These are phyloP conservation scores for Dasysyrphus tricinctus DNA, from an alignment of 2,888 invertebrate species.

Conservation along the genomic window DNA sequence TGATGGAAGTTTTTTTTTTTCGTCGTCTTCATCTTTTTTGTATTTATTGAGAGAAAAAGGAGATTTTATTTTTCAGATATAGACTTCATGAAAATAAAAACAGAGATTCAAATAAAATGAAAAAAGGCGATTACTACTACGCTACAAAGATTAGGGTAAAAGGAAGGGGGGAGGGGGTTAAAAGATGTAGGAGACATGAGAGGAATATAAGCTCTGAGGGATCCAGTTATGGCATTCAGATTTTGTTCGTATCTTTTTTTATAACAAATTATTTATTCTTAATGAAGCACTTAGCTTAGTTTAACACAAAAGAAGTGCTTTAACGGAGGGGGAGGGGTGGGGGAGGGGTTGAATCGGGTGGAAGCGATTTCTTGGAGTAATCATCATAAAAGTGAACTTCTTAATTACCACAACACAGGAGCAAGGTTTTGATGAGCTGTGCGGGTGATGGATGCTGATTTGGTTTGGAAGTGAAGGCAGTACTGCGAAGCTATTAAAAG, in stretches of 20 bases:
- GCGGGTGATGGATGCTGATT: slow-evolving; percentile 9
- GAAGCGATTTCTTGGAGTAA: slow-evolving; percentile 24
- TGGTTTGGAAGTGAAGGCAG: background rate
- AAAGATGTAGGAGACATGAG: slow-evolving; percentile 3
- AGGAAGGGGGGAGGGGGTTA: background rate
- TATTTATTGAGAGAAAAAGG: slow-evolving; percentile 7
- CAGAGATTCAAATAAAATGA: slow-evolving; percentile 33
- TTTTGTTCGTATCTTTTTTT: slow-evolving; percentile 36
- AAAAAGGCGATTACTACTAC: slow-evolving; percentile 33
- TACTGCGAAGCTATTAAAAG: background rate
- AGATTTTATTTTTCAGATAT: slow-evolving; percentile 70
- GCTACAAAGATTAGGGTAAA: background rate
- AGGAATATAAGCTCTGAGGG: slow-evolving; percentile 13
- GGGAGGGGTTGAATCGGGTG: too few relatives aligned
- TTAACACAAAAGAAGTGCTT: slow-evolving; percentile 43
- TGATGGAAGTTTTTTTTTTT: slow-evolving; percentile 43
- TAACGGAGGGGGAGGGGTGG: background rate
- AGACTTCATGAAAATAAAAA: slow-evolving; percentile 65
- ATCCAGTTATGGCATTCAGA: slow-evolving; percentile 62
- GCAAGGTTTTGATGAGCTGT: slow-evolving; percentile 4
- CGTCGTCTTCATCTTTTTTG: background rate
- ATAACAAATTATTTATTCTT: slow-evolving; percentile 66
- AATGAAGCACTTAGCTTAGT: slow-evolving; percentile 69
- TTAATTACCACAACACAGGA: slow-evolving; percentile 22
- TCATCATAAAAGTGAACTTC: slow-evolving; percentile 55